A percentile compares a stretch with the other conserved stretches of the same genome.
Conservation (phyloP, 2,113 vertebrate genomes). For the Burhinus oedicnemus region DNA sequence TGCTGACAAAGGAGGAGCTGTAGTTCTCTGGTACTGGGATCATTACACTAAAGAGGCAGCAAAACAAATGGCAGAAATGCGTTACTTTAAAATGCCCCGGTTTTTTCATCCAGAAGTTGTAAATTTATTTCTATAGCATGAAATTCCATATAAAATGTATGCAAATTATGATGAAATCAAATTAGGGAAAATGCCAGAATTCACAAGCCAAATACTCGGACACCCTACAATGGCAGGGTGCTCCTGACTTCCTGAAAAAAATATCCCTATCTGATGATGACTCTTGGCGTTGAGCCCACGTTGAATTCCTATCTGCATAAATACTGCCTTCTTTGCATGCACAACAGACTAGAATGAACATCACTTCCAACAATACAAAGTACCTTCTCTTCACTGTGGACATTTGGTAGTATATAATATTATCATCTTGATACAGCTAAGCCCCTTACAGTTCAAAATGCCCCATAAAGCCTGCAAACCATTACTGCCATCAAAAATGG, state of each 20-base stretch:
- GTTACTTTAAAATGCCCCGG: not conserved
- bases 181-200: conserved; percentile 24
- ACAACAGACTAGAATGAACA: not conserved
- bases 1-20: conserved; percentile 60
- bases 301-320: not conserved
- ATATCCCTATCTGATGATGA: not conserved
- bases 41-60: conserved; percentile 49
- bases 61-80: conserved; percentile 52
- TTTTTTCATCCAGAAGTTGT: not conserved
- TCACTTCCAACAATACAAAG: conserved; percentile 3
- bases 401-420: not conserved
- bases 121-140: conserved; percentile 8
- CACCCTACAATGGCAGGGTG: not conserved
- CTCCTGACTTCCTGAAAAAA: conserved; percentile 18
- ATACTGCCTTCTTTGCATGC: not conserved
- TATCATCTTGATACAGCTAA: conserved; percentile 29
- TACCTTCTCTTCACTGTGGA: conserved; percentile 12
- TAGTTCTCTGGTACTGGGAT: conserved; percentile 51
- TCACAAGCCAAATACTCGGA: not conserved
- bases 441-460: conserved; percentile 31
- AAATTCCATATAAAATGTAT: not conserved
- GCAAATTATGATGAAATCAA: not conserved
- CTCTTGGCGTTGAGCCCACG: not conserved
- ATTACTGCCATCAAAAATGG: conserved; percentile 63
- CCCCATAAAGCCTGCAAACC: conserved; percentile 56